Conservation (phyloP, 2,888 invertebrate genomes). For the Onchidella celtica region DNA sequence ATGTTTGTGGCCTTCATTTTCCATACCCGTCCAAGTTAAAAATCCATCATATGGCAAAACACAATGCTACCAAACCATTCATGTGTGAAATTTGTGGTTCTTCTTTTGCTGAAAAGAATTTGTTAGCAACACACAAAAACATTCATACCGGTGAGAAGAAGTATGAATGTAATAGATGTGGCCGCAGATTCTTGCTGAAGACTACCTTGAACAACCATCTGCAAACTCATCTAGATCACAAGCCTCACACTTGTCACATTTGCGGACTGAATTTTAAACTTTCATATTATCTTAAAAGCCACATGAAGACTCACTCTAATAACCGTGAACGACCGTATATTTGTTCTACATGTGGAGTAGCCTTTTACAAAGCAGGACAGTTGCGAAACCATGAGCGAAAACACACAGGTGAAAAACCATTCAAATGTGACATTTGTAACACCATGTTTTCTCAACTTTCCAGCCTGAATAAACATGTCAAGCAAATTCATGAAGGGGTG, state of each 20-base stretch:
- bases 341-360: slow-evolving; percentile 36
- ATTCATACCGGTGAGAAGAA: slow-evolving; percentile 31
- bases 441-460: slow-evolving; percentile 23
- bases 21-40: slow-evolving; percentile 36
- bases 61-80: slow-evolving; percentile 40
- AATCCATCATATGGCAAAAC: slow-evolving; percentile 32
- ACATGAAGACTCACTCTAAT: slow-evolving; percentile 27
- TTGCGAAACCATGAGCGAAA: slow-evolving; percentile 36
- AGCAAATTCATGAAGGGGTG: slow-evolving; percentile 33
- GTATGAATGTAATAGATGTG: slow-evolving; percentile 26
- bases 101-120: slow-evolving; percentile 36
- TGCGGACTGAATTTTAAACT: slow-evolving; percentile 38
- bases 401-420: slow-evolving; percentile 41
- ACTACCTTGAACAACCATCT: slow-evolving; percentile 35
- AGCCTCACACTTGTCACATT: slow-evolving; percentile 31
- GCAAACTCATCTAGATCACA: slow-evolving; percentile 28
- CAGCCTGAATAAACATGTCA: slow-evolving; percentile 41
- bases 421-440: slow-evolving; percentile 28
- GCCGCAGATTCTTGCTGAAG: slow-evolving; percentile 25
- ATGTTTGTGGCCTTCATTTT: slow-evolving; percentile 14
- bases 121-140: slow-evolving; percentile 30
- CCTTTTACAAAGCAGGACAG: slow-evolving; percentile 17
- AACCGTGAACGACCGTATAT: slow-evolving; percentile 26
- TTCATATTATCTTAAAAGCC: slow-evolving; percentile 32
- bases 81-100: slow-evolving; percentile 44